A percentile compares a stretch with the other conserved stretches of the same genome.
phyloP scores from a whole-genome alignment of 2,797 vertebrate species.

The Pantherophis alleghaniensis region DNA sequence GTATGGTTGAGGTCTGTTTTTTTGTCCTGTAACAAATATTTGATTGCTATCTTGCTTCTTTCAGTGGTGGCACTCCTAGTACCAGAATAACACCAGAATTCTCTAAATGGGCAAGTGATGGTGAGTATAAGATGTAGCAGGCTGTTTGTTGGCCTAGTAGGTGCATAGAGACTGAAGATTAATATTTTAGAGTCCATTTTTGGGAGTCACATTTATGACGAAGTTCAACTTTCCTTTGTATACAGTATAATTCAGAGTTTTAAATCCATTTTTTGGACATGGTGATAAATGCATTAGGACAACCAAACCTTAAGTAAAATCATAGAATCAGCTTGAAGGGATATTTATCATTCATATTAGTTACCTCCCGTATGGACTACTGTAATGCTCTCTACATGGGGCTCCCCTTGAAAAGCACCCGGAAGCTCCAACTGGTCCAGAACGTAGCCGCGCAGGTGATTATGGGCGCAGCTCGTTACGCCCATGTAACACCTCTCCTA shows the following conservation, averaged over 20 bases:
- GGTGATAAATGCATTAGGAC: neutral
- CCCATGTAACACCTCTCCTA: too few species aligned
- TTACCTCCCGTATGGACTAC: too few species aligned
- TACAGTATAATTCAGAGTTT: neutral
- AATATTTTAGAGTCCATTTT: neutral
- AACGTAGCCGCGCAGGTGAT: too few species aligned
- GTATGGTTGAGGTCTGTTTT: neutral
- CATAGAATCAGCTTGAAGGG: neutral
- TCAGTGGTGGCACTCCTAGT: conserved; percentile 92
- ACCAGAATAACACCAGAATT: conserved; percentile 97
- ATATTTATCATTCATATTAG: neutral
- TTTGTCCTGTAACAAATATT: neutral
- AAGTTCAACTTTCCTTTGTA: neutral
- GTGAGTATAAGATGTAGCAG: conserved; percentile 74
- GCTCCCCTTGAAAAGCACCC: too few species aligned
- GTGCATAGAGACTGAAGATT: neutral
- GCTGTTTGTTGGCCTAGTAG: neutral
- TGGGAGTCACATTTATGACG: neutral
- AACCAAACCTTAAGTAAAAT: neutral
- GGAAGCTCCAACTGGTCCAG: too few species aligned
- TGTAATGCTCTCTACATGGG: too few species aligned
- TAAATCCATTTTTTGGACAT: neutral
- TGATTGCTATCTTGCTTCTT: conserved; percentile 25
- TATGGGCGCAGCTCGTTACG: too few species aligned
- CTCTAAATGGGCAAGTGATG: conserved; percentile 97